These are phyloP conservation scores for Brachyhypopomus gauderio DNA, from an alignment of 2,113 vertebrate genomes.

Conservation along the genomic window DNA sequence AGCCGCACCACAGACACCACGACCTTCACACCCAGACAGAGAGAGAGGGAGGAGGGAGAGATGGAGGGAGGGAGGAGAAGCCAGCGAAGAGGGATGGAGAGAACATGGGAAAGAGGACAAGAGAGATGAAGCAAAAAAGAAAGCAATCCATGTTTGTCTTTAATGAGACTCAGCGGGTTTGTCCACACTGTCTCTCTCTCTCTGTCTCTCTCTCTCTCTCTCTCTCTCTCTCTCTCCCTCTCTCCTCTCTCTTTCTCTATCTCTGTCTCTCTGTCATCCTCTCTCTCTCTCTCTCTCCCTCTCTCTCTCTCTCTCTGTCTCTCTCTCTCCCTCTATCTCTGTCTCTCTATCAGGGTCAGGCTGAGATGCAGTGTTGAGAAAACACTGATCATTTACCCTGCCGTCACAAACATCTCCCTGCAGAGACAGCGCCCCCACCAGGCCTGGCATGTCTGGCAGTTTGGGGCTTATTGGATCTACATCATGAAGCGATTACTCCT, in stretches of 20 bases:
- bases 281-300: slow-evolving; percentile 55
- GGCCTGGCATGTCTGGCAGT: slow-evolving; percentile 65
- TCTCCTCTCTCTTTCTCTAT: slow-evolving; percentile 60
- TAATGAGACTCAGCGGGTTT: slow-evolving; percentile 72
- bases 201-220: slow-evolving; percentile 57
- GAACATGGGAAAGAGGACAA: too few species aligned
- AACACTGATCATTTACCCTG: slow-evolving; percentile 58
- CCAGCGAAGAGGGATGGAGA: too few species aligned
- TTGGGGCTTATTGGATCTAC: slow-evolving; percentile 73
- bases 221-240: slow-evolving; percentile 53
- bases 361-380: slow-evolving; percentile 58
- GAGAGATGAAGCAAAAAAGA: slow-evolving; percentile 50
- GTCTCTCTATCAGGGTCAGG: slow-evolving; percentile 65
- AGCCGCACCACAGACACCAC: slow-evolving; percentile 64
- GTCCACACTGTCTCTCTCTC: slow-evolving; percentile 40
- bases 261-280: slow-evolving; percentile 53
- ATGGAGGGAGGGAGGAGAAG: too few species aligned
- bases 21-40: slow-evolving; percentile 71
- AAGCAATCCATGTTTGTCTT: slow-evolving; percentile 66
- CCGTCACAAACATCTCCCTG: slow-evolving; percentile 64
- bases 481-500: slow-evolving; percentile 71
- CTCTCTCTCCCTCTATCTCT: slow-evolving; percentile 10
- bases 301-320: too few species aligned
- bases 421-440: slow-evolving; percentile 48
- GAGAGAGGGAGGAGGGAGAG: slow-evolving; percentile 40